Evolutionary conservation across 2,113 vertebrate genomes (phyloP).

Genomic region (Solenodon paradoxus): DNA sequence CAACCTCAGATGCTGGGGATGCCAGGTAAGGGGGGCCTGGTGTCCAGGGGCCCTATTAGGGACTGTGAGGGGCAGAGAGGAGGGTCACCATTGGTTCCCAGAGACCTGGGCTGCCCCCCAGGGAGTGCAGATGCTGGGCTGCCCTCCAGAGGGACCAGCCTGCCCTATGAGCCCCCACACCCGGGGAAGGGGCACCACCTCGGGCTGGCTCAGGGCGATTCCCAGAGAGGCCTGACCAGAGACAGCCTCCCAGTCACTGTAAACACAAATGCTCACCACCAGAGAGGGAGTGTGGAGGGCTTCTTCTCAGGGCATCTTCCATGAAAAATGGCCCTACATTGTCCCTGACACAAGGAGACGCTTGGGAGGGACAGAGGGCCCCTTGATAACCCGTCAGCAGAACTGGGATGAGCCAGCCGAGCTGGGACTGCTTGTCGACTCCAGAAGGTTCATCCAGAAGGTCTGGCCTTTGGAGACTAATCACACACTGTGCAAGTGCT

Average conservation of each 20-base stretch:
- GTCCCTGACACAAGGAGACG: not conserved
- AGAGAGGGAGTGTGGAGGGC: too few relatives aligned
- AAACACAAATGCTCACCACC: too few relatives aligned
- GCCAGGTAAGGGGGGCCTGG: too few relatives aligned
- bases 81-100: not conserved
- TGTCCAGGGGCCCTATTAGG: not conserved
- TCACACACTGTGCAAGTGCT: too few relatives aligned
- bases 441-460: not conserved
- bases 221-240: not conserved
- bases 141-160: not conserved
- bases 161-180: too few relatives aligned
- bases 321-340: accelerated
- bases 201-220: accelerated
- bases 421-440: too few relatives aligned
- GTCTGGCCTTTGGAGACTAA: too few relatives aligned
- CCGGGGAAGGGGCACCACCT: not conserved
- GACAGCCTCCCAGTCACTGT: not conserved
- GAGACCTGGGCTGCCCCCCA: not conserved
- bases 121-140: not conserved
- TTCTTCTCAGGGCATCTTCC: not conserved
- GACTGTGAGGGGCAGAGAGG: not conserved
- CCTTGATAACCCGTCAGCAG: accelerated
- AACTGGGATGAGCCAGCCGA: too few relatives aligned
- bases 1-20: too few relatives aligned
- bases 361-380: not conserved